These are phyloP conservation scores for Panorpa germanica DNA, from an alignment of 2,888 invertebrate genomes.

Conservation along the genomic window DNA sequence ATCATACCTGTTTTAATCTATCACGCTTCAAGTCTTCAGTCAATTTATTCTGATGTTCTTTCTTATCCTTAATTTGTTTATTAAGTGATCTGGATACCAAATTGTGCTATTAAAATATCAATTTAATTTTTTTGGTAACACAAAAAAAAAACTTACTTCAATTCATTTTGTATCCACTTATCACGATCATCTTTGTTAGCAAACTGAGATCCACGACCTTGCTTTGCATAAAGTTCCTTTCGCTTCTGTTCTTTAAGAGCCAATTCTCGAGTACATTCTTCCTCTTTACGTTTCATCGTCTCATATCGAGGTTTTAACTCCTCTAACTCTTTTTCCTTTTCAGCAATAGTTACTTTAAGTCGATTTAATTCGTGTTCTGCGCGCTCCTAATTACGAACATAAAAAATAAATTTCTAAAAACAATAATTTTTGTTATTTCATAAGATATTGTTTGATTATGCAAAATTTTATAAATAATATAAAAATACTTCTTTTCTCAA, in stretches of 20 bases:
- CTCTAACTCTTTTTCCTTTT: slow-evolving; percentile 79
- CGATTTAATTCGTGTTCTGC: slow-evolving; percentile 79
- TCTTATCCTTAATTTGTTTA: slow-evolving; percentile 89
- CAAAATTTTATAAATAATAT: too few species aligned
- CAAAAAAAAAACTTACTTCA: slow-evolving; percentile 41
- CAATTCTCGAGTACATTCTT: slow-evolving; percentile 74
- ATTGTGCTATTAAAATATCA: too few species aligned
- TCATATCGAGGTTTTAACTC: slow-evolving; percentile 86
- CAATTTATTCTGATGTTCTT: slow-evolving; percentile 74
- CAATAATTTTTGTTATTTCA: neutral
- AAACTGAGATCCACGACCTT: slow-evolving; percentile 93
- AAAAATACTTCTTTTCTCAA: too few species aligned
- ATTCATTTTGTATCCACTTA: slow-evolving; percentile 88
- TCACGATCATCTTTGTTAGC: slow-evolving; percentile 87
- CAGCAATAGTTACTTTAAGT: slow-evolving; percentile 69
- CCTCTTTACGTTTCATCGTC: slow-evolving; percentile 83
- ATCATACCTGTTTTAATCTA: slow-evolving; percentile 65
- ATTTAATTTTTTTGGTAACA: too few species aligned
- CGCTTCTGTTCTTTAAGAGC: slow-evolving; percentile 86
- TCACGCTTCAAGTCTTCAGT: slow-evolving; percentile 78
- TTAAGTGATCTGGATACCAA: too few species aligned
- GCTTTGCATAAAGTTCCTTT: slow-evolving; percentile 95
- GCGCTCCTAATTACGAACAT: slow-evolving; percentile 35
- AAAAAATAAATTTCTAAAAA: slow-evolving; percentile 7
- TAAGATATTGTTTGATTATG: too few species aligned